Percentiles rank a stretch among this genome's conserved stretches.
Conservation (phyloP, 2,888 invertebrate species). For the Tolmerus cingulatus region DNA sequence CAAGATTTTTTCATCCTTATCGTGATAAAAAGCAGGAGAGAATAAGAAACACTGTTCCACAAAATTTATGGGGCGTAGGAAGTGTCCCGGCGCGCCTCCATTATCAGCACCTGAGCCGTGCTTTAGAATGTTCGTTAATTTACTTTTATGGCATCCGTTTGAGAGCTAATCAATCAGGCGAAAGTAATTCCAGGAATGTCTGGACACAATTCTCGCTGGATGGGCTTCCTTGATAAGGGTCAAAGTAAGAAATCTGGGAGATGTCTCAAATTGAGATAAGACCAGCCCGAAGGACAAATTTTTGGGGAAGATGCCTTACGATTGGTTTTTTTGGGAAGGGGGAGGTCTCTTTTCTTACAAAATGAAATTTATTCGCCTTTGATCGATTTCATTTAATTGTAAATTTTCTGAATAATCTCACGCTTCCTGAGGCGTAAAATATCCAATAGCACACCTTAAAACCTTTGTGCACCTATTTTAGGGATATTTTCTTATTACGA, state of each 20-base stretch:
- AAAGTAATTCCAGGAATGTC: conserved; percentile 20
- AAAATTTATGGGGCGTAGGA: not conserved
- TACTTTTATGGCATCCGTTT: conserved; percentile 22
- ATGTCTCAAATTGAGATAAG: not conserved
- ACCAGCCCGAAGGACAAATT: not conserved
- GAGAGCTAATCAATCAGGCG: conserved; percentile 34
- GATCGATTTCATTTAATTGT: not conserved
- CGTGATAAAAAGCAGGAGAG: not conserved
- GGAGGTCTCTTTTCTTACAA: not conserved
- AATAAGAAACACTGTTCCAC: not conserved
- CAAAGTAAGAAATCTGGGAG: not conserved
- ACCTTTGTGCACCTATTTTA: not conserved
- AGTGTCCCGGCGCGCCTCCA: conserved; percentile 7
- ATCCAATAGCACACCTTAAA: not conserved
- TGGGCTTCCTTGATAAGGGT: conserved; percentile 1
- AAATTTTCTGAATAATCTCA: not conserved
- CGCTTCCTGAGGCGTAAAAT: not conserved
- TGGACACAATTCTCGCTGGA: conserved; percentile 9
- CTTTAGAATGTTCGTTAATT: conserved; percentile 35
- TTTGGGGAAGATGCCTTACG: not conserved
- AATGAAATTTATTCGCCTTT: not conserved
- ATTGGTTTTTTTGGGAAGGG: not conserved
- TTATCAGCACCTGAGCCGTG: conserved; percentile 34
- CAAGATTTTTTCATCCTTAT: not conserved
- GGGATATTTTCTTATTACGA: not conserved